phyloP scores from a whole-genome alignment of 2,797 vertebrate genomes.

The Molossus molossus region DNA sequence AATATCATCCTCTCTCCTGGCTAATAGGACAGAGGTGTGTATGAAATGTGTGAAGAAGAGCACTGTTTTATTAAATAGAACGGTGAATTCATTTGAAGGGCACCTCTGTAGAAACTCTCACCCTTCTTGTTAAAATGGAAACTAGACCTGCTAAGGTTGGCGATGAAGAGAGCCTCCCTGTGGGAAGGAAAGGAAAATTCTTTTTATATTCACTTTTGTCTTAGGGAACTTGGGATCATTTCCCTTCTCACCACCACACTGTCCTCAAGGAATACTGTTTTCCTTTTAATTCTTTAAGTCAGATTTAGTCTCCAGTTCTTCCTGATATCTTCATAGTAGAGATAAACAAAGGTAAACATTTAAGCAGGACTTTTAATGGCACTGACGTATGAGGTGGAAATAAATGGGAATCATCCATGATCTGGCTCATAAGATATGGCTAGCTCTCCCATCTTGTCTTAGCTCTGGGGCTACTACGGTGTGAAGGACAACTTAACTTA shows the following conservation, averaged over 20 bases:
- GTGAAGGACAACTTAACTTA: not conserved
- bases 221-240: not conserved
- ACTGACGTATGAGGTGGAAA: not conserved
- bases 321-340: not conserved
- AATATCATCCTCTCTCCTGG: not conserved
- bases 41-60: not conserved
- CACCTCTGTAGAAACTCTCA: not conserved
- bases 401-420: not conserved
- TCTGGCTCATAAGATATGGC: not conserved
- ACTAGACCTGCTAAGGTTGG: not conserved
- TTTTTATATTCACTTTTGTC: not conserved
- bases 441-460: not conserved
- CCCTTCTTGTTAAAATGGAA: slow-evolving; percentile 25
- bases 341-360: not conserved
- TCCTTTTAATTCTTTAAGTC: slow-evolving; percentile 22
- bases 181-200: not conserved
- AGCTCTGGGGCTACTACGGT: not conserved
- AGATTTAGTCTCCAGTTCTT: not conserved
- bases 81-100: not conserved
- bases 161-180: not conserved
- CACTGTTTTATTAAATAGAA: not conserved
- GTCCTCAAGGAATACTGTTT: not conserved
- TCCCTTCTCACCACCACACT: not conserved
- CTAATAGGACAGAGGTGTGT: slow-evolving; percentile 12
- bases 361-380: slow-evolving; percentile 11